phyloP scores from a whole-genome alignment of 2,888 invertebrate genomes.

The Drosophila bunnanda region DNA sequence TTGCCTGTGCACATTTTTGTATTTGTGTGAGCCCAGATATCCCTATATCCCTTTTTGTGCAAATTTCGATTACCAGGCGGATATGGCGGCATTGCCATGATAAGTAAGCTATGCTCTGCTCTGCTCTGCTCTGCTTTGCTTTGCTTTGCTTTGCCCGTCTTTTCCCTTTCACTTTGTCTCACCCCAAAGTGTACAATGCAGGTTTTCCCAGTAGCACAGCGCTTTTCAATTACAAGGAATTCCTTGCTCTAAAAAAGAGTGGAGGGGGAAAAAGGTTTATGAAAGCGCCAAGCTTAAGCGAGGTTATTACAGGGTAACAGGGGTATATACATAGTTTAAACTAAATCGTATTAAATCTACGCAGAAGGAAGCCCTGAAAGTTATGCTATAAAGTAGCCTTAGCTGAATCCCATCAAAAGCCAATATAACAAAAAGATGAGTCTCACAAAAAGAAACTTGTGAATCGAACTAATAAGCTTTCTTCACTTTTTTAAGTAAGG shows the following conservation, averaged over 20 bases:
- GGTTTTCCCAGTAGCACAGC: conserved; percentile 41
- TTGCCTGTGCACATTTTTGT: conserved; percentile 4
- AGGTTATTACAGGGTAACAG: conserved; percentile 20
- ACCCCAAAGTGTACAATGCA: conserved; percentile 23
- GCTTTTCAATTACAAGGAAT: conserved; percentile 50
- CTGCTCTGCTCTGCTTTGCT: background rate
- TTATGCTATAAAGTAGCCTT: background rate
- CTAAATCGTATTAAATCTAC: background rate
- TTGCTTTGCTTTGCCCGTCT: conserved; percentile 11
- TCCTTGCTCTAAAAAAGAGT: conserved; percentile 29
- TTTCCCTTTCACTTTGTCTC: conserved; percentile 30
- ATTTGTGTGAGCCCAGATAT: conserved; percentile 18
- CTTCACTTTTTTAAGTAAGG: background rate
- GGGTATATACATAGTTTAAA: background rate
- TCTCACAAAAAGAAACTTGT: background rate
- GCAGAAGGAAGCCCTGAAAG: background rate
- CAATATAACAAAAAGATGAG: background rate
- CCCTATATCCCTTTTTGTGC: conserved; percentile 39
- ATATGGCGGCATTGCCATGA: conserved; percentile 55
- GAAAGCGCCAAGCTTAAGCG: conserved; percentile 31
- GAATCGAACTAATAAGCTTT: background rate
- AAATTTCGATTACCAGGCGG: conserved; percentile 70
- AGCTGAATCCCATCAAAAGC: background rate
- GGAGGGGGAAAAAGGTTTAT: conserved; percentile 38
- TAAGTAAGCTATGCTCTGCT: conserved; percentile 41